These are phyloP conservation scores for Pangasianodon hypophthalmus DNA, from an alignment of 2,113 vertebrate species.

Conservation along the genomic window DNA sequence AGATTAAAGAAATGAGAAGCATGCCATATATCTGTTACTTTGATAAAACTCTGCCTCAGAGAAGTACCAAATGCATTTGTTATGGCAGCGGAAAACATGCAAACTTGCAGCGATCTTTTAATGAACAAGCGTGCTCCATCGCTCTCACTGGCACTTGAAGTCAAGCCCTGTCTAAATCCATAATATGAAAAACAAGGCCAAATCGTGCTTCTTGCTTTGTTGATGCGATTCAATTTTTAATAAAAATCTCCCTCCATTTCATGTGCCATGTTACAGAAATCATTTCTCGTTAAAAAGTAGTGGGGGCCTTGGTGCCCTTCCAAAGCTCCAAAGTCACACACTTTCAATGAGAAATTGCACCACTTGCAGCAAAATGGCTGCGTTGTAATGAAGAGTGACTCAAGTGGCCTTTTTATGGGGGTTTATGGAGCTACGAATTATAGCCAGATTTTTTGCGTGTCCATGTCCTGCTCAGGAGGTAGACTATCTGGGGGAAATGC, in stretches of 20 bases:
- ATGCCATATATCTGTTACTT: neutral
- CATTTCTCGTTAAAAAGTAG: conserved; percentile 25
- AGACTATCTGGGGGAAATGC: neutral
- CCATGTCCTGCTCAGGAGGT: conserved; percentile 3
- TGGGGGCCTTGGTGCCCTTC: conserved; percentile 28
- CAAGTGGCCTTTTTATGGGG: conserved; percentile 37
- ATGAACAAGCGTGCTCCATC: neutral
- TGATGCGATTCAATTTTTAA: neutral
- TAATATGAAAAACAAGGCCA: neutral
- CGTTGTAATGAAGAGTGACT: conserved; percentile 34
- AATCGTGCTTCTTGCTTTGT: neutral
- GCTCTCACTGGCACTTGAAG: neutral
- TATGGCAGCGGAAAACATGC: neutral
- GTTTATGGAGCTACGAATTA: conserved; percentile 45
- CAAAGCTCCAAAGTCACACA: neutral
- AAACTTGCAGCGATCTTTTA: neutral
- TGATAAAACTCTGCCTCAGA: neutral
- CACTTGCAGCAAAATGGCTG: conserved; percentile 32
- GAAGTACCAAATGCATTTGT: neutral
- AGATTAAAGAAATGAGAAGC: neutral
- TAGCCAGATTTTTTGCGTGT: conserved; percentile 22
- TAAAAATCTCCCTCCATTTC: neutral
- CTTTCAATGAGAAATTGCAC: neutral
- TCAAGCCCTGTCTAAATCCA: neutral
- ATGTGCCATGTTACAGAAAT: conserved; percentile 16